These are phyloP conservation scores for Megalops cyprinoides DNA, from an alignment of 2,797 vertebrate genomes.

Conservation along the genomic window DNA sequence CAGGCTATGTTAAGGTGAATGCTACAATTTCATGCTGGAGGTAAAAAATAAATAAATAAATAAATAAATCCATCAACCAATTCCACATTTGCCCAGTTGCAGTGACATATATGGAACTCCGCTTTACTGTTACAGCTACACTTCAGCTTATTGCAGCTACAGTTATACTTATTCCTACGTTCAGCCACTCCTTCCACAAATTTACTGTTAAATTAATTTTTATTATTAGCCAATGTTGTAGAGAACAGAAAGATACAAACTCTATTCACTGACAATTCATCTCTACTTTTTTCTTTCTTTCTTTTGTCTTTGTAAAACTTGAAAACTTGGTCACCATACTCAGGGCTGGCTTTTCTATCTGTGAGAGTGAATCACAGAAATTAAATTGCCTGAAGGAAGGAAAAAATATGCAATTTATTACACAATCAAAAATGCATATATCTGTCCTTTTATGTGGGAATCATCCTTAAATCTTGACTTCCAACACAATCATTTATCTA, in stretches of 20 bases:
- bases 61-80: too few relatives aligned
- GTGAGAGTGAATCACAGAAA: constrained; percentile 4
- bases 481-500: background rate
- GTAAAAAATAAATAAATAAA: too few relatives aligned
- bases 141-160: constrained; percentile 11
- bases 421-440: background rate
- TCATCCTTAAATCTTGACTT: background rate
- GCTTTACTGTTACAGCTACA: constrained; percentile 16
- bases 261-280: background rate
- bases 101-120: background rate
- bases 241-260: constrained; percentile 7
- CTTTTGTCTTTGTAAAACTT: background rate
- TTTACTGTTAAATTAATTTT: constrained; percentile 13
- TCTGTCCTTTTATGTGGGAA: background rate
- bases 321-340: background rate
- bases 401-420: background rate
- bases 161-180: constrained; percentile 6
- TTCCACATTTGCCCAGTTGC: too few relatives aligned
- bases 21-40: too few relatives aligned
- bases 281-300: background rate
- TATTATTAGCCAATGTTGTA: constrained; percentile 16
- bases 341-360: background rate
- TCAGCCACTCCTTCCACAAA: constrained; percentile 13
- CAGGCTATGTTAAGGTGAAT: too few relatives aligned
- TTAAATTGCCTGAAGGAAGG: background rate